Conservation (phyloP, 2,797 vertebrate genomes). For the Helicolenus hilgendorfi region DNA sequence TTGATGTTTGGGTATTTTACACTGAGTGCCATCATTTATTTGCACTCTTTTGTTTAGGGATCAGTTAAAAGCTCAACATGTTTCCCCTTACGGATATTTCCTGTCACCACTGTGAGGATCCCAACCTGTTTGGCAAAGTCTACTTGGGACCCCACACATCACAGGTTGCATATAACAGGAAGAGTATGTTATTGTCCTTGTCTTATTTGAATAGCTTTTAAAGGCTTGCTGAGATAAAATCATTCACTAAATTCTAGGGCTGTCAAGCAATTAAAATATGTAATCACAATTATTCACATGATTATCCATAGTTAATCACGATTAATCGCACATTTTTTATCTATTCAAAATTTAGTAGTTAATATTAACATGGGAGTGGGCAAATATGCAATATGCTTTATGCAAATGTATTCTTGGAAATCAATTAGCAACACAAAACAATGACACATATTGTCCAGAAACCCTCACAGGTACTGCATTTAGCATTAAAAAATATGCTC, state of each 20-base stretch:
- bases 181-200: neutral
- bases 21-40: neutral
- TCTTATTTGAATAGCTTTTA: neutral
- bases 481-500: too few species aligned
- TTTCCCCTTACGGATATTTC: neutral
- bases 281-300: too few species aligned
- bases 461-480: too few species aligned
- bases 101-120: neutral
- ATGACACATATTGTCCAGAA: too few species aligned
- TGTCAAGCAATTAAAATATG: too few species aligned
- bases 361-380: too few species aligned
- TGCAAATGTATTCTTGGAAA: too few species aligned
- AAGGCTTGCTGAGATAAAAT: neutral
- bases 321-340: too few species aligned
- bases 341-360: too few species aligned
- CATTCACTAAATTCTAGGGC: neutral
- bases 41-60: neutral
- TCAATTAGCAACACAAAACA: too few species aligned
- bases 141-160: neutral
- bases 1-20: conserved; percentile 5
- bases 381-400: too few species aligned
- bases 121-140: neutral
- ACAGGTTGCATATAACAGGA: neutral
- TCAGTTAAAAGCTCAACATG: neutral
- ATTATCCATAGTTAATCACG: too few species aligned